Base-by-base conservation (phyloP, 2,888 invertebrate genomes). In the Plemyria rubiginata region DNA sequence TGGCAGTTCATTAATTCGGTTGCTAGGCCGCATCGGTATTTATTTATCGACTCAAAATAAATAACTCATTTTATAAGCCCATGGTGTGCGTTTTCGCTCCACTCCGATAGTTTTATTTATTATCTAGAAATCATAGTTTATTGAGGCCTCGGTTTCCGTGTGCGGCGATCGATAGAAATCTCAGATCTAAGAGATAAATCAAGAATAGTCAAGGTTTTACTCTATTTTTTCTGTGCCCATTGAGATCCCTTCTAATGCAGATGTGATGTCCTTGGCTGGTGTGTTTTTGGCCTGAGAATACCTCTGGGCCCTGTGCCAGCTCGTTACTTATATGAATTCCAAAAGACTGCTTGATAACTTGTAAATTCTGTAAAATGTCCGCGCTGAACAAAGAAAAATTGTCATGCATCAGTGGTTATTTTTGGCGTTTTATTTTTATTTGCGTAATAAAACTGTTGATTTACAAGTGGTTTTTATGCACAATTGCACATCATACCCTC, bases 401-500 rank as follows among this genome's bases (percentile, higher is more conserved):
- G 56, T 65, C 62, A 60, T 66, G 63, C 66, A 65, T 60, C 66
- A 70, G 52, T 56, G 63, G 52, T 55, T 59, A 64, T 68, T 71
- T 67, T 68, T 58, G 68, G 65, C 29, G 64, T 67, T 66, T 70
- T 69, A 71, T 70, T 68, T 60, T 68, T 66, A 60, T 66, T 67
- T 54, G 58, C 56, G 65, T 68, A 64, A 70, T 73, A 70, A 76
- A 73, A 69, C 67, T 70, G 69, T 64, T 75, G 70, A 74, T 73
- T 70, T 67, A 67, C 68, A 69, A 45, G 65, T 48, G 52, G 45
- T 54, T 70, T 72, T 67, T 28, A 73, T 75, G 72, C 70, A 74
- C 73, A 77, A 74, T 71, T 79, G 78, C 74, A 75, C 70, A 73
- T 72, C 67, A 70, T 73, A 74, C 74, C 79, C 77, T 74, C 68